Evolutionary conservation across 37 sponge, comb jelly and placozoan species (phyloP), one percentile per base, ranked within the genome.

Genomic region (Haliclona indistincta): DNA sequence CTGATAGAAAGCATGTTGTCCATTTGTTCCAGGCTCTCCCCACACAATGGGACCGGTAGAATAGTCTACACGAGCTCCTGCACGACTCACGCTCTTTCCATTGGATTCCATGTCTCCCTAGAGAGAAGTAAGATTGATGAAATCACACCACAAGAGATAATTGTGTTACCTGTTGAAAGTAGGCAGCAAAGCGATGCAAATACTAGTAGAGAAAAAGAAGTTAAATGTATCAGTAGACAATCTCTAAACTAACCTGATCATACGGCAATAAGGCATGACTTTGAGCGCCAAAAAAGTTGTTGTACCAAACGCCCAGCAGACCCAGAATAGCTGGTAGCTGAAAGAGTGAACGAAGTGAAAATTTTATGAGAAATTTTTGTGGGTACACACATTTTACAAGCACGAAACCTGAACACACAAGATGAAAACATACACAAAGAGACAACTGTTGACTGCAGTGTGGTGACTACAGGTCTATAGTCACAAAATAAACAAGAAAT

Each of bases 11-110:
- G 99, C 99, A 76, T 98, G 99, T 63, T 98, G 99, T 15, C 99
- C 99, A 64, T 98, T 98, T 28, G 99, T 98, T 7, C 99, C 99
- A n/a, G 99, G 99, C 54, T 98, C 99, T 47, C 99, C 99, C 99
- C 99, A 98, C 36, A 98, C 96, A 80, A 98, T 94, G n/a, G 96
- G 96, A 15, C 99, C 99, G 64, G 99, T 98, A 35, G 95, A 95
- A 72, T 98, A 95, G 77, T 87, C 68, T 11, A 91, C 87, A 33
- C 77, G 56, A 47, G 54, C 83, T 2, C 99, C 96, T 13, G 68
- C 43, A 11, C 93, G 66, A 30, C 77, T 81, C 32, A 98, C 99
- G 37, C 70, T 79, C 80, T 98, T 98, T 28, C 99, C 95, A 76
- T 98, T 95, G 19, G 96, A 95, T 70, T 98, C 99, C 99, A 98